phyloP scores from a whole-genome alignment of 2,113 vertebrate genomes.

The Chinchilla lanigera region DNA sequence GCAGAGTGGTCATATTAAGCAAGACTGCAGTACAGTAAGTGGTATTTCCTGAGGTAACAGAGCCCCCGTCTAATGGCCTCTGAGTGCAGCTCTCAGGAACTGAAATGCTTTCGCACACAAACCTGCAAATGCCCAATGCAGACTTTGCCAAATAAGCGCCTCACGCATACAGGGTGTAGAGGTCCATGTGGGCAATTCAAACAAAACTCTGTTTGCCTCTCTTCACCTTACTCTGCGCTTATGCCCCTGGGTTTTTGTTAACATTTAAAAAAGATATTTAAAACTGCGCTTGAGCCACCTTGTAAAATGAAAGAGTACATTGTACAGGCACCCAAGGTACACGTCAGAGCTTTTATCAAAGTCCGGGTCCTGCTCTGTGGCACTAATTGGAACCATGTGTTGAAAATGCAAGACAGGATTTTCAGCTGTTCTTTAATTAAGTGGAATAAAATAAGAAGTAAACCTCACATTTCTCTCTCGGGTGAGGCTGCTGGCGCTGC shows the following conservation, averaged over 20 bases:
- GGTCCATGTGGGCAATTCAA: conserved; percentile 21
- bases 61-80: background rate
- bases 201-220: conserved; percentile 26
- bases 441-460: conserved; percentile 63
- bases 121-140: conserved; percentile 43
- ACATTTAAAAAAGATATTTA: conserved; percentile 74
- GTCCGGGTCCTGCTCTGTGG: conserved; percentile 36
- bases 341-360: conserved; percentile 77
- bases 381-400: conserved; percentile 75
- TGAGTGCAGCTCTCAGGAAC: background rate
- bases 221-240: conserved; percentile 63
- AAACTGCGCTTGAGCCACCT: conserved; percentile 63
- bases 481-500: background rate
- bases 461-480: conserved; percentile 52
- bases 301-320: conserved; percentile 79
- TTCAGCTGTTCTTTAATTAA: conserved; percentile 80
- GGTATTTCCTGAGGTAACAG: conserved; percentile 62
- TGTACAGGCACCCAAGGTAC: conserved; percentile 64
- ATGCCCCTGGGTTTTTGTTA: conserved; percentile 68
- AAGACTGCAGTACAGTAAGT: conserved; percentile 42
- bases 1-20: background rate
- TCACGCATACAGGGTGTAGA: conserved; percentile 2
- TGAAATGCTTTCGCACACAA: conserved; percentile 13
- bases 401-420: conserved; percentile 69
- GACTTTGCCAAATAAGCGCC: conserved; percentile 37